A percentile compares a stretch with the other conserved stretches of the same genome.
phyloP scores from a whole-genome alignment of 2,888 invertebrate genomes.

The Muscina levida region DNA sequence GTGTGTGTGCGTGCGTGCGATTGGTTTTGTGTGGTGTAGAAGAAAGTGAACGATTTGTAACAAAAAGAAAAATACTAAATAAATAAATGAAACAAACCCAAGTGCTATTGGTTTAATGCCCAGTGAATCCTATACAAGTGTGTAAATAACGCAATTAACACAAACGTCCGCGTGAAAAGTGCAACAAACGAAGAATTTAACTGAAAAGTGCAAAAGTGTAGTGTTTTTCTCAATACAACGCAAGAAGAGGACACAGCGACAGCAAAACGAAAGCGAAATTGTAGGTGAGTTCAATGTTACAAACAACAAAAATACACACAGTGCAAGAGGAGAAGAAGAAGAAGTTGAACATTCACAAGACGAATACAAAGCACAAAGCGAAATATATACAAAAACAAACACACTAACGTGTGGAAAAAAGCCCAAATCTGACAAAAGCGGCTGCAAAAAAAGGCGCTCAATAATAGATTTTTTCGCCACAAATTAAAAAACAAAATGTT shows the following conservation, averaged over 20 bases:
- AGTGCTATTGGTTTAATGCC: slow-evolving; percentile 20
- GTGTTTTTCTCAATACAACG: slow-evolving; percentile 8
- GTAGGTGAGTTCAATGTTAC: slow-evolving; percentile 42
- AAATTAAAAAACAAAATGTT: too few species aligned
- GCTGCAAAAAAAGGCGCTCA: slow-evolving; percentile 51
- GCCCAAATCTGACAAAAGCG: background rate
- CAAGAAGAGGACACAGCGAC: too few species aligned
- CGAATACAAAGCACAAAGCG: background rate
- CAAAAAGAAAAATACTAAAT: slow-evolving; percentile 20
- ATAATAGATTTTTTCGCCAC: slow-evolving; percentile 55
- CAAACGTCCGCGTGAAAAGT: too few species aligned
- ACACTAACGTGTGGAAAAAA: slow-evolving; percentile 32
- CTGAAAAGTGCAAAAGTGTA: background rate
- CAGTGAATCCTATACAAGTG: slow-evolving; percentile 12
- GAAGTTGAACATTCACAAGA: background rate
- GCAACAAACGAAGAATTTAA: too few species aligned
- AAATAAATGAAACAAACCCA: slow-evolving; percentile 17
- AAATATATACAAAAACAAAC: slow-evolving; percentile 58
- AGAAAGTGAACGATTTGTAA: background rate
- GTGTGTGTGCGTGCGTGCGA: slow-evolving; percentile 30
- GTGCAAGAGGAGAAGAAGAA: slow-evolving; percentile 14
- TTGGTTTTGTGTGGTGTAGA: slow-evolving; percentile 35
- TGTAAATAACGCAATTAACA: too few species aligned
- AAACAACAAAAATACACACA: slow-evolving; percentile 34
- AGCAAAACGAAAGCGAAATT: slow-evolving; percentile 32